These are phyloP conservation scores for Crypturellus undulatus DNA, from an alignment of 2,113 vertebrate species.

Conservation along the genomic window DNA sequence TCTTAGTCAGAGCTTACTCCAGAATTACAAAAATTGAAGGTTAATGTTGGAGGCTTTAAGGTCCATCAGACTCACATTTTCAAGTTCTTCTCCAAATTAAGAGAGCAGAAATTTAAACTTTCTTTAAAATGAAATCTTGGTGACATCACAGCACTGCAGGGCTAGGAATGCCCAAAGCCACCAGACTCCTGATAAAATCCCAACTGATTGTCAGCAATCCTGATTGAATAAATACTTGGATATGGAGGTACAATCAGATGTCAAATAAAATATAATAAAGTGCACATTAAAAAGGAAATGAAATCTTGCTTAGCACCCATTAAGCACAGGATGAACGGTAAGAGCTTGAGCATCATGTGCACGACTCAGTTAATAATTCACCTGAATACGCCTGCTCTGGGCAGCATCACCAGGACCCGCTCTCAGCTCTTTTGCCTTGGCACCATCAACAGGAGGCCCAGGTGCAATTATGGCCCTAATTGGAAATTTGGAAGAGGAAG, in stretches of 20 bases:
- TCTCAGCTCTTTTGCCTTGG: background rate
- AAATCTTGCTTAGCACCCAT: background rate
- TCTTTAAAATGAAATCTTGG: background rate
- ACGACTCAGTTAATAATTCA: background rate
- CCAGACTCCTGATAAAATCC: rapidly evolving
- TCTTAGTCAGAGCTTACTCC: background rate
- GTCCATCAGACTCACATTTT: background rate
- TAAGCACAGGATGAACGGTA: background rate
- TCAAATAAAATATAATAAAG: background rate
- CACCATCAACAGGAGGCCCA: background rate
- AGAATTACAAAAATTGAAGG: background rate
- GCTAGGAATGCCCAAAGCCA: background rate
- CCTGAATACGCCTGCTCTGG: background rate
- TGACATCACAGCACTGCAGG: background rate
- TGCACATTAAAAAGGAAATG: background rate
- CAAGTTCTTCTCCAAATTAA: background rate
- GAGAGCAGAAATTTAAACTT: background rate
- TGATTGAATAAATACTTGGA: background rate
- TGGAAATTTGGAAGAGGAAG: background rate
- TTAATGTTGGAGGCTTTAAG: background rate
- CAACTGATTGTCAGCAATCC: rapidly evolving
- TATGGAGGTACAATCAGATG: background rate
- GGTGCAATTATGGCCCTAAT: background rate
- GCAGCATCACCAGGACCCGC: rapidly evolving
- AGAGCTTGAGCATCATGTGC: background rate